Evolutionary conservation across 2,888 invertebrate species (phyloP).

Genomic region (Linnaemya vulpina): DNA sequence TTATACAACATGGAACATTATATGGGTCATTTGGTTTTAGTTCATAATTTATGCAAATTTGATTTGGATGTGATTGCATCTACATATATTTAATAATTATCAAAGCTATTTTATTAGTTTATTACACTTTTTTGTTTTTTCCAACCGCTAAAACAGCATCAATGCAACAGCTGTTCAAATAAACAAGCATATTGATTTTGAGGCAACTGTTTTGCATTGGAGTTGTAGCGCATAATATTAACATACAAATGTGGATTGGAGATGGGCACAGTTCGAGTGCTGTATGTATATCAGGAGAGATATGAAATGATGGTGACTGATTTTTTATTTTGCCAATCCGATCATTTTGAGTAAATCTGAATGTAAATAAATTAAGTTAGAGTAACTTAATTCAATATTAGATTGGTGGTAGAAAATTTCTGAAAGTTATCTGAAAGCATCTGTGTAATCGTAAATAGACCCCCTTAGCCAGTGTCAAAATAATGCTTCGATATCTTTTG

Average conservation of each 20-base stretch:
- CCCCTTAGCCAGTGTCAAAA: too few relatives aligned
- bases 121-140: slow-evolving; percentile 26
- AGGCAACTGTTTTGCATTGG: neutral
- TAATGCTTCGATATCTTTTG: too few relatives aligned
- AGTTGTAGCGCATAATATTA: slow-evolving; percentile 8
- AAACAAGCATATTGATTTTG: slow-evolving; percentile 41
- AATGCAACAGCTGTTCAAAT: slow-evolving; percentile 44
- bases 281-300: neutral
- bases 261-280: neutral
- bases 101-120: slow-evolving; percentile 65
- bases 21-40: slow-evolving; percentile 42
- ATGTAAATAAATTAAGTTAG: too few relatives aligned
- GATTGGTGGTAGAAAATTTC: too few relatives aligned
- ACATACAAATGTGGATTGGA: slow-evolving; percentile 7
- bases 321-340: too few relatives aligned
- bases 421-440: too few relatives aligned
- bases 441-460: too few relatives aligned
- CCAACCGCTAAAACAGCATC: slow-evolving; percentile 18
- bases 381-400: too few relatives aligned
- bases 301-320: too few relatives aligned
- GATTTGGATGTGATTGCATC: slow-evolving; percentile 63
- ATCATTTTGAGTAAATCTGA: too few relatives aligned
- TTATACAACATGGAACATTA: slow-evolving; percentile 8
- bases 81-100: slow-evolving; percentile 67
- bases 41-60: slow-evolving; percentile 69